A percentile compares a stretch with the other conserved stretches of the same genome.
These are phyloP conservation scores for Polylopha cassiicola DNA, from an alignment of 2,888 invertebrate species.

Conservation along the genomic window DNA sequence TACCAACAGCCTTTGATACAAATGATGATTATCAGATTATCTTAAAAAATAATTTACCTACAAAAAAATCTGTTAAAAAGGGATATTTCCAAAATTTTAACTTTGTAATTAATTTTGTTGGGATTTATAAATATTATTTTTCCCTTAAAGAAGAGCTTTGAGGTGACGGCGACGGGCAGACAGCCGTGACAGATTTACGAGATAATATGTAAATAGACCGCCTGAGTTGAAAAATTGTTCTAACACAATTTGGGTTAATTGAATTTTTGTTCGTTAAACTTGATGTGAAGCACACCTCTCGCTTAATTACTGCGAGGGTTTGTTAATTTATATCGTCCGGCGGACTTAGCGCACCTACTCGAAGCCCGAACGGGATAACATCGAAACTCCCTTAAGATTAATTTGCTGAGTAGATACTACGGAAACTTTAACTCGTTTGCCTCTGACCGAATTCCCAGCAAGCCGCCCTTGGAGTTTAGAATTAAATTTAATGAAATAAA, in stretches of 20 bases:
- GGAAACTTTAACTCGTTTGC: conserved; percentile 74
- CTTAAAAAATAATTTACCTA: too few species aligned
- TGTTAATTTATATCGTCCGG: conserved; percentile 71
- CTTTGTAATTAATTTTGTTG: conserved; percentile 31
- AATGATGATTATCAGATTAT: too few species aligned
- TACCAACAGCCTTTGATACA: too few species aligned
- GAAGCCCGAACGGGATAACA: conserved; percentile 63
- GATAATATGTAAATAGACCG: conserved; percentile 51
- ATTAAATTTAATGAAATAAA: conserved; percentile 75
- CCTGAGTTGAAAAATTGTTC: conserved; percentile 54
- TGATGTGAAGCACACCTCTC: conserved; percentile 65
- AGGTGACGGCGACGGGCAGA: conserved; percentile 31
- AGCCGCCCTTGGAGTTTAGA: conserved; percentile 63
- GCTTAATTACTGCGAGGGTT: conserved; percentile 70
- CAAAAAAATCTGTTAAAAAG: too few species aligned
- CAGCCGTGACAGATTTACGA: conserved; percentile 44
- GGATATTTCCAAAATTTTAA: too few species aligned
- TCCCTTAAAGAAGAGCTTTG: conserved; percentile 31
- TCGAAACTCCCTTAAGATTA: conserved; percentile 76
- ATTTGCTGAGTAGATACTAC: conserved; percentile 68
- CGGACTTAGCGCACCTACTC: conserved; percentile 54
- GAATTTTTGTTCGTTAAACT: conserved; percentile 69
- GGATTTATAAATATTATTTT: conserved; percentile 34
- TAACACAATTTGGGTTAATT: conserved; percentile 66
- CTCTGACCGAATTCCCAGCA: conserved; percentile 68